These are phyloP conservation scores for Thamnophis elegans DNA, from an alignment of 2,797 vertebrate species.

Conservation along the genomic window DNA sequence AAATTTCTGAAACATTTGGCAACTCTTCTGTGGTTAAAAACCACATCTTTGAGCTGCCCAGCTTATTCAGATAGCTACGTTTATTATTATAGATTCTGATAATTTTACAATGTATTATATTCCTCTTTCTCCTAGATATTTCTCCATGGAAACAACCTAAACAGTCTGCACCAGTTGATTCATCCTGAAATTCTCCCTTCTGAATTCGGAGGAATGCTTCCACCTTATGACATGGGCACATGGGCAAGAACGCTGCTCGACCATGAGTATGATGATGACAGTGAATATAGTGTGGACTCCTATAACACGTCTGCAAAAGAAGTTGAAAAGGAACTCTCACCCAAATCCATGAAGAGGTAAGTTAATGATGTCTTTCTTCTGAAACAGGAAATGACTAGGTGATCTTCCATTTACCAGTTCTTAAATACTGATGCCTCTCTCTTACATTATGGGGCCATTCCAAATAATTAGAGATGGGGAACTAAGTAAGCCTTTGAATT, in stretches of 20 bases:
- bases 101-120: not conserved
- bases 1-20: not conserved
- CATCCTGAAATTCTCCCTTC: conserved; percentile 97
- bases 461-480: not conserved
- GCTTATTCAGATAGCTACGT: not conserved
- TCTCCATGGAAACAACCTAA: conserved; percentile 97
- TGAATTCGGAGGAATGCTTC: conserved; percentile 96
- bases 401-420: not conserved
- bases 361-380: not conserved
- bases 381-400: not conserved
- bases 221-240: conserved; percentile 97
- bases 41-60: not conserved
- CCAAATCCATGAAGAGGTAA: conserved; percentile 96
- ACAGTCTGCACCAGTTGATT: conserved; percentile 95
- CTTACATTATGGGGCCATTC: not conserved
- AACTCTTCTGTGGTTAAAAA: not conserved
- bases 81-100: not conserved
- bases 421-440: not conserved
- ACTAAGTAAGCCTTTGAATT: not conserved
- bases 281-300: conserved; percentile 87
- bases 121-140: conserved; percentile 84
- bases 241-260: conserved; percentile 97
- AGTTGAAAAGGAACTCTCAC: conserved; percentile 82
- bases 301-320: conserved; percentile 88
- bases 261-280: conserved; percentile 95